Conservation (phyloP, 37 sponge, comb jelly and placozoan species). For the Oscarella lobularis region DNA sequence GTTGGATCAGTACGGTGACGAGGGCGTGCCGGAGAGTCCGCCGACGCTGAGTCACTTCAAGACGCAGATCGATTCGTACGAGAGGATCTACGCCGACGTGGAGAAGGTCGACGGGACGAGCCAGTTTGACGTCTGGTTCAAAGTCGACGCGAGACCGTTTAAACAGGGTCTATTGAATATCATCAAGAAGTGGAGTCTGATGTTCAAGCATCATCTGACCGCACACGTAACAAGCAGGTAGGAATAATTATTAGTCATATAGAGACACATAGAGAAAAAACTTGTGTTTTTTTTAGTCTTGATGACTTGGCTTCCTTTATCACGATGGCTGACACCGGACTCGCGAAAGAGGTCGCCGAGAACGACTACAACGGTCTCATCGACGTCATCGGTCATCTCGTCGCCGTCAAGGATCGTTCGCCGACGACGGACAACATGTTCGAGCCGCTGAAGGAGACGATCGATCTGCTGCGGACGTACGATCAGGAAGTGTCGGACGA, state of each 20-base stretch:
- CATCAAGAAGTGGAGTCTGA: conserved; percentile 91
- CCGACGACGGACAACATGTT: conserved; percentile 79
- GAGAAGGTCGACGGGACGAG: conserved; percentile 35
- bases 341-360: conserved; percentile 46
- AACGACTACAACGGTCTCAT: conserved; percentile 90
- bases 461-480: conserved; percentile 91
- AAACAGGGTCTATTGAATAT: conserved; percentile 89
- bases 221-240: conserved; percentile 77
- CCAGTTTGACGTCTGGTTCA: conserved; percentile 86
- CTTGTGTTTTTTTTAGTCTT: too few relatives aligned
- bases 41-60: conserved; percentile 90
- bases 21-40: conserved; percentile 72
- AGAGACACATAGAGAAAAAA: too few relatives aligned
- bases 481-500: conserved; percentile 93
- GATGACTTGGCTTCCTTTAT: conserved; percentile 70
- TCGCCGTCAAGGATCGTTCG: conserved; percentile 76
- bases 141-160: conserved; percentile 82
- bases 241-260: too few relatives aligned
- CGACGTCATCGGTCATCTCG: conserved; percentile 70
- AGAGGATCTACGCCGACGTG: conserved; percentile 75
- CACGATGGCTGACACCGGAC: conserved; percentile 37
- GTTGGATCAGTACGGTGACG: conserved; percentile 87
- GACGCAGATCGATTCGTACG: conserved; percentile 91
- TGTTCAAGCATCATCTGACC: conserved; percentile 96
- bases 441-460: conserved; percentile 91